Conservation (phyloP, 2,888 invertebrate genomes). For the Drosophila kambysellisi region DNA sequence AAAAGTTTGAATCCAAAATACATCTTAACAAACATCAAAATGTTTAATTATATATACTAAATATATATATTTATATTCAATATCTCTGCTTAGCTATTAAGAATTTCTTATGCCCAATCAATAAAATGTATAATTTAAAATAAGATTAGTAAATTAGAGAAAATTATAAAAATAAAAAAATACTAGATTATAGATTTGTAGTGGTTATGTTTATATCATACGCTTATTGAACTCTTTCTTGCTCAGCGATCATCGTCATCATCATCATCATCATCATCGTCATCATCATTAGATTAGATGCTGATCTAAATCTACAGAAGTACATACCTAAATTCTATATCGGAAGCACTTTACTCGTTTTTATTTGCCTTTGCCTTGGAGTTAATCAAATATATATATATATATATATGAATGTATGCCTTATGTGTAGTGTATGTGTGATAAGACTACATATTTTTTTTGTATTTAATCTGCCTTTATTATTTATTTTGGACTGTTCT, state of each 20-base stretch:
- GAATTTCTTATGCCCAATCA: constrained; percentile 7
- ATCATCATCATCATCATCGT: constrained; percentile 8
- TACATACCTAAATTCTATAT: constrained; percentile 68
- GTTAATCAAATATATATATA: constrained; percentile 40
- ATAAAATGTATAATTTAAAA: constrained; percentile 17
- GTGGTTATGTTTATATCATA: constrained; percentile 19
- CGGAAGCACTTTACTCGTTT: constrained; percentile 78
- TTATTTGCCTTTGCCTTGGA: constrained; percentile 72
- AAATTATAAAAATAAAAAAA: constrained; percentile 12
- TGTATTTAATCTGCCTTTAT: constrained; percentile 15
- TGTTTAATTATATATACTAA: constrained; percentile 53
- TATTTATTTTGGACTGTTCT: constrained; percentile 21
- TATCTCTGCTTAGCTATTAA: constrained; percentile 9
- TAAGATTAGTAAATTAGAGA: constrained; percentile 3
- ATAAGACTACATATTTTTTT: constrained; percentile 11
- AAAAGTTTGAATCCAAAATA: constrained; percentile 76
- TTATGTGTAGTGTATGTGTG: constrained; percentile 19
- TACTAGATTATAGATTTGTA: constrained; percentile 8
- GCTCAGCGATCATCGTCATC: constrained; percentile 27
- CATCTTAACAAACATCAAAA: constrained; percentile 73
- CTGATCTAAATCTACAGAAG: constrained; percentile 50
- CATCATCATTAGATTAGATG: constrained; percentile 9
- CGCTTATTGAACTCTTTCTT: constrained; percentile 39
- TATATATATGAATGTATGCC: not conserved
- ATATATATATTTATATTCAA: constrained; percentile 24